Conservation (phyloP, 2,797 vertebrate species). For the Silurus aristotelis region DNA sequence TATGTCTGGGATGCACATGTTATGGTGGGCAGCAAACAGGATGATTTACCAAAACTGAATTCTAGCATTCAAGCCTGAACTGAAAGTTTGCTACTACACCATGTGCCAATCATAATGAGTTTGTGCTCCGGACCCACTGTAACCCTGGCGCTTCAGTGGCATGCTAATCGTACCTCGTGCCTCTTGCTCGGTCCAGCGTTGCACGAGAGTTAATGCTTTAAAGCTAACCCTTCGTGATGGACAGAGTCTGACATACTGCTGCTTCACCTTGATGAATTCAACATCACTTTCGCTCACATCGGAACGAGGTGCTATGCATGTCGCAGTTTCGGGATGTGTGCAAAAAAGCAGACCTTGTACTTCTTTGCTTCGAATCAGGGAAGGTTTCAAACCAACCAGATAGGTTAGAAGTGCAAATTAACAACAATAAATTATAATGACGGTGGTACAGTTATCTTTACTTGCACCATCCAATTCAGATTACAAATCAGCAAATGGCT, state of each 20-base stretch:
- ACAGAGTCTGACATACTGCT: conserved; percentile 40
- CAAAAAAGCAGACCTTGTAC: neutral
- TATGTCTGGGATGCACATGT: conserved; percentile 2
- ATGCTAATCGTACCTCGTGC: conserved; percentile 45
- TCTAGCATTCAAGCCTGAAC: neutral
- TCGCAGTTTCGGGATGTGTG: neutral
- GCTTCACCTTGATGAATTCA: conserved; percentile 31
- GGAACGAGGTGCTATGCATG: neutral
- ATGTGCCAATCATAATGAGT: conserved; percentile 41
- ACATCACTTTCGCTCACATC: conserved; percentile 33
- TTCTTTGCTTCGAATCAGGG: neutral
- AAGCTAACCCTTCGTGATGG: conserved; percentile 33
- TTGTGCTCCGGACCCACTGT: conserved; percentile 27
- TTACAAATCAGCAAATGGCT: neutral
- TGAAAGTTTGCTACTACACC: neutral
- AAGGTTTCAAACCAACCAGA: neutral
- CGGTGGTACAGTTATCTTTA: neutral
- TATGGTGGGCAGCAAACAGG: conserved; percentile 2
- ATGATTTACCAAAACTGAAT: conserved; percentile 24
- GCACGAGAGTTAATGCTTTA: neutral
- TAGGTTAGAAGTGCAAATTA: neutral
- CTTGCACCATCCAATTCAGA: no score
- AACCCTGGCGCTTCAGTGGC: conserved; percentile 49
- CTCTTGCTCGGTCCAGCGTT: conserved; percentile 6
- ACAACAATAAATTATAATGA: no score